Conservation (phyloP, 2,113 vertebrate genomes). For the Phrynosoma blainvillii region DNA sequence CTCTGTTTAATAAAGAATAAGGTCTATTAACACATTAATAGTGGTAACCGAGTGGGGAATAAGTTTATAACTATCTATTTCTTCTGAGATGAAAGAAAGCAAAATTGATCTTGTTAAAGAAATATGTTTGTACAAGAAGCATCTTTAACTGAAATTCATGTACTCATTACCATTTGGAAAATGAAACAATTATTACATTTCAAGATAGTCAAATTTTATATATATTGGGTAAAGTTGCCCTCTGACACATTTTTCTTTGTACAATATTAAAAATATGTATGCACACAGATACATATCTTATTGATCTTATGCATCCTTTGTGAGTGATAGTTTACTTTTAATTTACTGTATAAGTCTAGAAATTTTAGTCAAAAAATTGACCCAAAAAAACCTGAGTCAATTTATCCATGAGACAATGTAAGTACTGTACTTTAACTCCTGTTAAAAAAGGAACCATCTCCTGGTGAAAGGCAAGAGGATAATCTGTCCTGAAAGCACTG, state of each 20-base stretch:
- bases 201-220: neutral
- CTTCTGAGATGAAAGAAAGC: slow-evolving; percentile 10
- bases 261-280: neutral
- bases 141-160: slow-evolving; percentile 19
- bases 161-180: slow-evolving; percentile 6
- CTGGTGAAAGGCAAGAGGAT: no score
- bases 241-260: neutral
- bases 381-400: no score
- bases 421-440: no score
- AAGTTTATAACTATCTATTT: slow-evolving; percentile 4
- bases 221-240: neutral
- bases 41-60: neutral
- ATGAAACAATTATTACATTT: neutral
- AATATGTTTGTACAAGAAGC: slow-evolving; percentile 18
- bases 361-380: no score
- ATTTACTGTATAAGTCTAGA: neutral
- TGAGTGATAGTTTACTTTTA: neutral
- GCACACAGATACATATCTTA: neutral
- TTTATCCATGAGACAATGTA: no score
- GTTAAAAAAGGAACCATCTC: no score
- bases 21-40: slow-evolving; percentile 51
- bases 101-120: rapidly evolving
- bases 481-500: no score
- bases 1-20: slow-evolving; percentile 80
- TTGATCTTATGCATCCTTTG: neutral